These are phyloP conservation scores for human (Homo sapiens) DNA, from an alignment of 2,113 vertebrate genomes.

Conservation along the genomic window DNA sequence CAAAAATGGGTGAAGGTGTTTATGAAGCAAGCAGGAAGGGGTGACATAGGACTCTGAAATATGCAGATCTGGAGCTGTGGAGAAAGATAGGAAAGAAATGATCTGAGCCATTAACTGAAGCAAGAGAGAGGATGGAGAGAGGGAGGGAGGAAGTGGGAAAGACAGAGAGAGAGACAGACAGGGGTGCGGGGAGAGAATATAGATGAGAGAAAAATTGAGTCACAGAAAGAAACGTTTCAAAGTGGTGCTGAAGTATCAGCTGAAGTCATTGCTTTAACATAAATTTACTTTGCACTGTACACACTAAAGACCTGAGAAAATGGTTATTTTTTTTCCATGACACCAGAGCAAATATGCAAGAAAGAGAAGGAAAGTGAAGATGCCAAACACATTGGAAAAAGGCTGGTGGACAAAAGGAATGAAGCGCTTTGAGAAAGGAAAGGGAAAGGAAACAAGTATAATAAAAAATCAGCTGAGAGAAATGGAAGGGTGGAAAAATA, in stretches of 20 bases:
- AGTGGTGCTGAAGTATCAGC: background rate
- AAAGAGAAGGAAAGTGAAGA: background rate
- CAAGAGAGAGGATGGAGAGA: background rate
- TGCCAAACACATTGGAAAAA: rapidly evolving
- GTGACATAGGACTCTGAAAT: background rate
- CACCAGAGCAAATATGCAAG: background rate
- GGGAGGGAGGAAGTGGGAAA: background rate
- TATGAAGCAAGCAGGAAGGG: background rate
- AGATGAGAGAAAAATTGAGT: background rate
- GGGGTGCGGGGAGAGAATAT: background rate
- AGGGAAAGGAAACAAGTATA: background rate
- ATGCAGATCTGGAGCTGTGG: background rate
- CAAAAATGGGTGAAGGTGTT: background rate
- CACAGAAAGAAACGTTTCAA: background rate
- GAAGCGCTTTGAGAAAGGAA: background rate
- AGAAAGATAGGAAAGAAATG: background rate
- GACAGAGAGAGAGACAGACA: background rate
- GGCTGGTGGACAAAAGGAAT: background rate
- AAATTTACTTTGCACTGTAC: background rate
- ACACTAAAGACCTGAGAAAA: background rate
- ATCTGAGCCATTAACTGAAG: background rate
- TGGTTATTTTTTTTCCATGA: background rate
- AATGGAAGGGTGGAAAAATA: background rate
- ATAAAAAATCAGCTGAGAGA: background rate
- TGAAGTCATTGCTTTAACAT: background rate